Percentiles rank a stretch among this genome's conserved stretches.
phyloP scores from a whole-genome alignment of 2,888 invertebrate species.

The Yponomeuta malinellus region DNA sequence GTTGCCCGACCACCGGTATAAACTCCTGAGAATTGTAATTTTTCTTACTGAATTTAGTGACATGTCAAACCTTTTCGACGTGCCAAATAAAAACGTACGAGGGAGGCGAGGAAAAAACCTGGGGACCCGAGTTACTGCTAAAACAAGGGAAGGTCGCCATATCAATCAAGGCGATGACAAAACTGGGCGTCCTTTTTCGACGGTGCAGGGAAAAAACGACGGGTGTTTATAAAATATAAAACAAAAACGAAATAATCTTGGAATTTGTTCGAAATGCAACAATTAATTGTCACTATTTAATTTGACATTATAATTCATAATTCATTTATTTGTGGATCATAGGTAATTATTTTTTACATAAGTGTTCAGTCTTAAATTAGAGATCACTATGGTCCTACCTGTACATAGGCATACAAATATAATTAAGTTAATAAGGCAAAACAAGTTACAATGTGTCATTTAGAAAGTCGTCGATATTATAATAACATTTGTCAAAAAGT shows the following conservation, averaged over 20 bases:
- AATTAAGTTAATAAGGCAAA: too few relatives aligned
- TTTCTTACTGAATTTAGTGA: constrained; percentile 74
- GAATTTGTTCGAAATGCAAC: not conserved
- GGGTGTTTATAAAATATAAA: constrained; percentile 63
- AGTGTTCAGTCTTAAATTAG: too few relatives aligned
- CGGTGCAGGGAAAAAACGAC: constrained; percentile 63
- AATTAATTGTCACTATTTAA: not conserved
- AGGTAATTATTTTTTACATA: too few relatives aligned
- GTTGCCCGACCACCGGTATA: constrained; percentile 61
- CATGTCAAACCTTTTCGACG: constrained; percentile 71
- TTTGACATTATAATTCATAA: too few relatives aligned
- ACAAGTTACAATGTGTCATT: too few relatives aligned
- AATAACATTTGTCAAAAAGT: too few relatives aligned
- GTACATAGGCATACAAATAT: too few relatives aligned
- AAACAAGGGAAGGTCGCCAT: constrained; percentile 73
- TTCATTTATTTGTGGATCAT: too few relatives aligned
- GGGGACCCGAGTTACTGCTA: constrained; percentile 67
- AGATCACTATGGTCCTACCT: too few relatives aligned
- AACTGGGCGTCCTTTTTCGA: constrained; percentile 55
- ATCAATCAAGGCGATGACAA: constrained; percentile 75
- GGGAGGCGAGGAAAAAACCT: constrained; percentile 45
- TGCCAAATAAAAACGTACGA: constrained; percentile 70
- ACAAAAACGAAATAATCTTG: constrained; percentile 16
- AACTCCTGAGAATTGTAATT: constrained; percentile 66
- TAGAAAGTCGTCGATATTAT: too few relatives aligned